Evolutionary conservation across 2,888 invertebrate genomes (phyloP).

Genomic region (Amphipoea lucens): DNA sequence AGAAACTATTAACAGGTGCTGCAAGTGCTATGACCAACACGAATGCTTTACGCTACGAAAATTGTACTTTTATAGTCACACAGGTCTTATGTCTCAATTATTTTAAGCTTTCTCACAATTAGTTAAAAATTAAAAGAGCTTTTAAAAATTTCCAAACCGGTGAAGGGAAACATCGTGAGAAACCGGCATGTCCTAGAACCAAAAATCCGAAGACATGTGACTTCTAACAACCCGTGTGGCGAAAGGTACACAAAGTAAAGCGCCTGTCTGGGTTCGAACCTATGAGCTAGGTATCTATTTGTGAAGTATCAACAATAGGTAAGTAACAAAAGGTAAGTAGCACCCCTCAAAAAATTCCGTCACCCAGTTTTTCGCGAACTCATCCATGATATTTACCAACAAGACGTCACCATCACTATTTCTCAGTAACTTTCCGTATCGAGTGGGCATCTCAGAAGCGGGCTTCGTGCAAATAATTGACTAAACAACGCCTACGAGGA

Average conservation of each 20-base stretch:
- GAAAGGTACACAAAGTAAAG: too few species aligned
- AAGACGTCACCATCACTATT: slow-evolving; percentile 11
- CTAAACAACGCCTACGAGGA: slow-evolving; percentile 59
- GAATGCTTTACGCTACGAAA: background rate
- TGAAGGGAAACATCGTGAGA: too few species aligned
- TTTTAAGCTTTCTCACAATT: background rate
- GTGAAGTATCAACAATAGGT: too few species aligned
- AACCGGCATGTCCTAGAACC: too few species aligned
- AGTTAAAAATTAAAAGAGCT: background rate
- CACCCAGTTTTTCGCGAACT: background rate
- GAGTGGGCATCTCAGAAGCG: slow-evolving; percentile 41
- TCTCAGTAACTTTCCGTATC: slow-evolving; percentile 47
- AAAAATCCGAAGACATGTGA: too few species aligned
- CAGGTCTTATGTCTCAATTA: background rate
- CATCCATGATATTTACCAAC: slow-evolving; percentile 19
- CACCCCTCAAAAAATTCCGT: background rate
- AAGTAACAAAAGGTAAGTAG: background rate
- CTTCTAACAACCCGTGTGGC: too few species aligned
- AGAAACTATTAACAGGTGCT: background rate
- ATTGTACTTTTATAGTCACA: background rate
- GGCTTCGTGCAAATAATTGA: slow-evolving; percentile 53
- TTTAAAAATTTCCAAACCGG: too few species aligned
- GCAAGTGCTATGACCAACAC: background rate
- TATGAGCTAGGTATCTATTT: too few species aligned
- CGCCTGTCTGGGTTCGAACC: too few species aligned